A percentile compares a stretch with the other conserved stretches of the same genome.
Conservation (phyloP, 2,113 vertebrate species). For the Symphodus melops region DNA sequence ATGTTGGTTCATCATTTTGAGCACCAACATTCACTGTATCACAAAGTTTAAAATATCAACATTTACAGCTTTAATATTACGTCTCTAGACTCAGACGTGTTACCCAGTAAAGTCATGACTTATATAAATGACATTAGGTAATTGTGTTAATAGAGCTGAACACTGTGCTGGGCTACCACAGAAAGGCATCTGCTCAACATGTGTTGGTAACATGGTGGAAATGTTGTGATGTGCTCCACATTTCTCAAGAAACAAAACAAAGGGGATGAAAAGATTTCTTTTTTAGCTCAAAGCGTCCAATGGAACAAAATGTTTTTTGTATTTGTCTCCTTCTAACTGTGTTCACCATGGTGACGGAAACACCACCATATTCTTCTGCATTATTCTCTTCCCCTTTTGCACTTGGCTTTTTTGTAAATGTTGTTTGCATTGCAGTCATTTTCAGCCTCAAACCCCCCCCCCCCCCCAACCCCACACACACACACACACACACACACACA, state of each 20-base stretch:
- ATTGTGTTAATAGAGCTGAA: not conserved
- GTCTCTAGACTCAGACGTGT: too few species aligned
- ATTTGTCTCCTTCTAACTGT: not conserved
- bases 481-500: too few species aligned
- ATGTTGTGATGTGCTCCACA: not conserved
- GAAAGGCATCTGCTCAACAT: not conserved
- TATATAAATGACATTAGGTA: too few species aligned
- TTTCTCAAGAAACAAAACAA: not conserved
- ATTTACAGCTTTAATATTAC: too few species aligned
- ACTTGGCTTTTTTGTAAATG: constrained; percentile 2
- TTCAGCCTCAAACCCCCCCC: constrained; percentile 1
- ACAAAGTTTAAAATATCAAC: too few species aligned
- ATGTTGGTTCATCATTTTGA: too few species aligned
- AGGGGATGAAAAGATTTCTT: not conserved
- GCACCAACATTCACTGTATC: too few species aligned
- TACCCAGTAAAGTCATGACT: too few species aligned
- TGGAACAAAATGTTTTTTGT: not conserved
- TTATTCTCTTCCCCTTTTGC: not conserved
- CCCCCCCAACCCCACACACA: constrained; percentile 2
- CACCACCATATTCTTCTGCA: not conserved
- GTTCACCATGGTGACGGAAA: not conserved
- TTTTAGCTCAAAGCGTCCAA: not conserved
- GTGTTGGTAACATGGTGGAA: not conserved
- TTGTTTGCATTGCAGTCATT: constrained; percentile 22
- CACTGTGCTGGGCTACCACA: too few species aligned